Evolutionary conservation across 2,888 invertebrate species (phyloP).

Genomic region (Habroteleia sp.): DNA sequence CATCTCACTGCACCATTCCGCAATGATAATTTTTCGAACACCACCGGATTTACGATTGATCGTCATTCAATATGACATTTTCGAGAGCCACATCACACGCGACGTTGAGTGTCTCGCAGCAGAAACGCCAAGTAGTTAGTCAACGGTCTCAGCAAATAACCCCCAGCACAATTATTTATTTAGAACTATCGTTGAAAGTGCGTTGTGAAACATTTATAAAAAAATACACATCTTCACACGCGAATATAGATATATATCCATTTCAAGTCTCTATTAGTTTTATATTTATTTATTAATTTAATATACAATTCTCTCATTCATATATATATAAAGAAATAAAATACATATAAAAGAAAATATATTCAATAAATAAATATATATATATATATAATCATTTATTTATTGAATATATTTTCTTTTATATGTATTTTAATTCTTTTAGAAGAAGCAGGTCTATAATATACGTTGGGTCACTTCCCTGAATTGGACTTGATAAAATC

Average conservation of each 20-base stretch:
- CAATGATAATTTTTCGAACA: constrained; percentile 57
- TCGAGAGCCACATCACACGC: constrained; percentile 20
- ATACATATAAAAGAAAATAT: too few species aligned
- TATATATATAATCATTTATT: constrained; percentile 51
- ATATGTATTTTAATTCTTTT: constrained; percentile 7
- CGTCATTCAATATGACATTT: constrained; percentile 57
- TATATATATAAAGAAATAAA: too few species aligned
- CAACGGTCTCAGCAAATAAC: constrained; percentile 15
- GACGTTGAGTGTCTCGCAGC: constrained; percentile 3
- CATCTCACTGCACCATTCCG: constrained; percentile 80
- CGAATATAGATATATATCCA: constrained; percentile 31
- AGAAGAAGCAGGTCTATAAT: constrained; percentile 22
- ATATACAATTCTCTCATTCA: too few species aligned
- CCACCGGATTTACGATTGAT: constrained; percentile 53
- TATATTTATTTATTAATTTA: too few species aligned
- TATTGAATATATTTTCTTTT: constrained; percentile 36
- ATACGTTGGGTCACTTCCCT: constrained; percentile 16
- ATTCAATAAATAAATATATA: too few species aligned
- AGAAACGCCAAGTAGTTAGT: constrained; percentile 19
- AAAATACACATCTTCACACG: constrained; percentile 62
- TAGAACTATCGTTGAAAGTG: constrained; percentile 22
- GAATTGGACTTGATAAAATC: constrained; percentile 49
- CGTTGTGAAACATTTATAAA: constrained; percentile 46
- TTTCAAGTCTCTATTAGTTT: too few species aligned
- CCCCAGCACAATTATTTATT: constrained; percentile 17